phyloP scores from a whole-genome alignment of 1,140 invertebrate species.

The Hyles vespertilio region DNA sequence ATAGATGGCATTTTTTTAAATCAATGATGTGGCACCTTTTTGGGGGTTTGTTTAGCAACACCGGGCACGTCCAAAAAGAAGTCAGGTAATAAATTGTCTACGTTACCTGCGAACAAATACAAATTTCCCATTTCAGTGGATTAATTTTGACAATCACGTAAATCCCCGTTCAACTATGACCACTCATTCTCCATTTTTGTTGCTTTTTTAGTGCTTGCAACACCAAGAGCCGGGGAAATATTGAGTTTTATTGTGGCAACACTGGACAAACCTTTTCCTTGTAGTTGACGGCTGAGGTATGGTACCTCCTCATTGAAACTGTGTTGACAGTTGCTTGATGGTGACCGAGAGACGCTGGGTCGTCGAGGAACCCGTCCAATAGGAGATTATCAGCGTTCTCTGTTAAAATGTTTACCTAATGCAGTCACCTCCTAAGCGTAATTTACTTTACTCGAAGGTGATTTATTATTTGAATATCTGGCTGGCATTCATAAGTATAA shows the following conservation, averaged over 20 bases:
- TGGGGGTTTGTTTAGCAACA: slow-evolving; percentile 21
- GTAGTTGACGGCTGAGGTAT: slow-evolving; percentile 46
- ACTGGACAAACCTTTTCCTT: slow-evolving; percentile 45
- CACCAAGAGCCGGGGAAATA: neutral
- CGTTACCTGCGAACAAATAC: slow-evolving; percentile 75
- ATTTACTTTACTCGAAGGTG: too few species aligned
- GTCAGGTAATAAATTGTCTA: slow-evolving; percentile 87
- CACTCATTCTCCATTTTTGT: slow-evolving; percentile 10
- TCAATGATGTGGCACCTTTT: slow-evolving; percentile 40
- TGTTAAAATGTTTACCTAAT: slow-evolving; percentile 39
- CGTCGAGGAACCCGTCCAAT: slow-evolving; percentile 94
- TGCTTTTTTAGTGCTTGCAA: neutral
- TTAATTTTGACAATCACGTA: slow-evolving; percentile 9
- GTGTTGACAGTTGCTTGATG: slow-evolving; percentile 24
- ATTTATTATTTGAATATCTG: too few species aligned
- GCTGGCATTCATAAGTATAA: too few species aligned
- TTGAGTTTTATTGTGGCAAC: neutral
- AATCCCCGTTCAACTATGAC: slow-evolving; percentile 11
- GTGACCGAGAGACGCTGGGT: slow-evolving; percentile 27
- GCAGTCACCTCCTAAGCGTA: too few species aligned
- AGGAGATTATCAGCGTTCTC: slow-evolving; percentile 83
- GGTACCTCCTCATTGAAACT: slow-evolving; percentile 36
- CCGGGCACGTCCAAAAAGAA: slow-evolving; percentile 88
- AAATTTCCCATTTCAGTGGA: slow-evolving; percentile 6
- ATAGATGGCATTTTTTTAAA: slow-evolving; percentile 25